phyloP scores from a whole-genome alignment of 2,888 invertebrate species.

The Rhingia campestris region DNA sequence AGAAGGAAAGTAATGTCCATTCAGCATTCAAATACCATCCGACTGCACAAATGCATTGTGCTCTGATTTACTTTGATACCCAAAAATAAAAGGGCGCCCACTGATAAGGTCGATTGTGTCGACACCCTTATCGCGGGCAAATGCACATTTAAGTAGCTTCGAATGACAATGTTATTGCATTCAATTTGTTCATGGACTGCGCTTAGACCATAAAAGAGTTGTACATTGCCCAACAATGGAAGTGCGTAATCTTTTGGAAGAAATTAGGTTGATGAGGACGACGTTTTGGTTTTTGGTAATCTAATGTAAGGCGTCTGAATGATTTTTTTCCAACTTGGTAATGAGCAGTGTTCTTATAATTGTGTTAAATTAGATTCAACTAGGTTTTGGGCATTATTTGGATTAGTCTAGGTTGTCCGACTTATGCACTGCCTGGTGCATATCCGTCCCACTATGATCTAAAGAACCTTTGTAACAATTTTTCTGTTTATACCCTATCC shows the following conservation, averaged over 20 bases:
- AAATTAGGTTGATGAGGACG: not conserved
- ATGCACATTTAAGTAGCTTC: constrained; percentile 1
- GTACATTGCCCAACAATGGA: not conserved
- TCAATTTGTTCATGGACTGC: constrained; percentile 15
- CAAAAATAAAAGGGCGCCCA: not conserved
- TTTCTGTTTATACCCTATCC: too few relatives aligned
- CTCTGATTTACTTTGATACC: not conserved
- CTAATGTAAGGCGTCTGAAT: too few relatives aligned
- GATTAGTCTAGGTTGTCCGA: too few relatives aligned
- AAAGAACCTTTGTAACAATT: too few relatives aligned
- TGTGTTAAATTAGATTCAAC: too few relatives aligned
- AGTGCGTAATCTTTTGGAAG: not conserved
- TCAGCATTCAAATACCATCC: not conserved
- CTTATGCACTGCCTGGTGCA: too few relatives aligned
- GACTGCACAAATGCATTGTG: constrained; percentile 10
- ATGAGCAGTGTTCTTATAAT: too few relatives aligned
- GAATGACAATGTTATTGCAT: constrained; percentile 11
- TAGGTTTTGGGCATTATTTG: too few relatives aligned
- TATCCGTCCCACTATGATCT: too few relatives aligned
- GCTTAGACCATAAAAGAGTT: not conserved
- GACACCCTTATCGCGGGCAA: constrained; percentile 15
- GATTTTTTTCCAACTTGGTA: too few relatives aligned
- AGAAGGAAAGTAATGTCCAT: constrained; percentile 26
- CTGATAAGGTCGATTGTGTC: constrained; percentile 28
- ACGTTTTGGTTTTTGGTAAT: too few relatives aligned